Base-by-base conservation (phyloP, 2,113 vertebrate genomes). In the Tragulus kanchil region DNA sequence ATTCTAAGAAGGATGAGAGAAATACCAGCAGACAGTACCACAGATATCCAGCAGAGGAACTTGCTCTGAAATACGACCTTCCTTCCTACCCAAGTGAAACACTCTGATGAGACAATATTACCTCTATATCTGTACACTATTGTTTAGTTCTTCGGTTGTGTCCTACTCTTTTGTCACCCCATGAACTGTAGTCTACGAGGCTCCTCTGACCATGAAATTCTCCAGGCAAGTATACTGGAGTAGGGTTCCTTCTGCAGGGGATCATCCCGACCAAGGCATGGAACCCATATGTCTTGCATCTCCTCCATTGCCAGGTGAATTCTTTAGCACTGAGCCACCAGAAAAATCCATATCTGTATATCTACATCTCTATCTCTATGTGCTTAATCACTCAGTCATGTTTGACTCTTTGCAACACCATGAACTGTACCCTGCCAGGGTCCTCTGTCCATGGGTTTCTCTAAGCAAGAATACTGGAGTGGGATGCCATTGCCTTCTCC, bases 141-240 rank as follows among this genome's bases (percentile, higher is more conserved):
- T n/a, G 17, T 45, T 71, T 23, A 71, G 19, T 71, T 21, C 42
- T 3, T 71, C 69, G 45, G 36, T 25, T 3, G 0, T 71, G 36
- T 73, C 21, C 12, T 17, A 73, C 21, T 25, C 69, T 73, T 71
- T 71, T 21, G 69, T 21, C 21, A 23, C 11, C 10, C 36, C 36
- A 13, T 45, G 11, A 2, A 42, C 67, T 42, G 36, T 12, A 71
- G 19, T 36, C 67, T 0, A 0, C 36, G 10, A 73, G 21, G 36
- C 19, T 23, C 11, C 42, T 45, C 69, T 45, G 36, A 45, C 25
- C 19, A 73, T 45, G 69, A 21, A 21, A 73, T 73, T 71, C 45
- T 13, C 19, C 36, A 71, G 69, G 69, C 36, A 71, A 71, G 69
- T 42, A 71, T 6, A 71, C 11, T 13, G 21, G 69, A 25, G 19